Conservation (phyloP, 64 coral and sea anemone species). For the Porites australiensis region DNA sequence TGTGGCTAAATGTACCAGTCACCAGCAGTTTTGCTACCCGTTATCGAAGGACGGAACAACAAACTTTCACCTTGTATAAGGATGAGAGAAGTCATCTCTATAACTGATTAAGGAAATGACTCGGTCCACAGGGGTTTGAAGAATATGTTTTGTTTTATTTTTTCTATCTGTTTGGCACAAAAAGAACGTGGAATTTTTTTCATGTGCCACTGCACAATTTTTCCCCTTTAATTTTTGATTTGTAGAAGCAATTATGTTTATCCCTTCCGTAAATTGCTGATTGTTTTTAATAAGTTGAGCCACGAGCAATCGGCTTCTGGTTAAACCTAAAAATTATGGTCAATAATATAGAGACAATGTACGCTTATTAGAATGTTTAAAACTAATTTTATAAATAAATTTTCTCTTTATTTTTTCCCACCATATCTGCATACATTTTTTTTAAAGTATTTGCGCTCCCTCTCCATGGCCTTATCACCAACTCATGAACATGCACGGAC, state of each 20-base stretch:
- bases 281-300: too few species aligned
- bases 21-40: conserved; percentile 4
- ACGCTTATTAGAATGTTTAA: too few species aligned
- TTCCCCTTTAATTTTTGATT: not conserved
- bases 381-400: too few species aligned
- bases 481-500: not conserved
- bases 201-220: not conserved
- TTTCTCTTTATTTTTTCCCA: not conserved
- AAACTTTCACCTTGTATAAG: too few species aligned
- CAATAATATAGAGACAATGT: too few species aligned
- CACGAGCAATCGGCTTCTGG: too few species aligned
- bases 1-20: not conserved
- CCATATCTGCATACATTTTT: not conserved
- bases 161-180: conserved; percentile 3
- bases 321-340: too few species aligned
- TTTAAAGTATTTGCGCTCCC: not conserved
- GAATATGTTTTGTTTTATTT: conserved; percentile 1
- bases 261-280: too few species aligned
- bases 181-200: not conserved
- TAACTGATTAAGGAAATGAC: too few species aligned
- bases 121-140: too few species aligned
- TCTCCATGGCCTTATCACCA: not conserved
- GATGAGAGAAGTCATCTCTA: too few species aligned
- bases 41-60: too few species aligned
- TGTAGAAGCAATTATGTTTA: not conserved